Evolutionary conservation across 2,797 vertebrate species (phyloP).

Genomic region (Bovichtus variegatus): DNA sequence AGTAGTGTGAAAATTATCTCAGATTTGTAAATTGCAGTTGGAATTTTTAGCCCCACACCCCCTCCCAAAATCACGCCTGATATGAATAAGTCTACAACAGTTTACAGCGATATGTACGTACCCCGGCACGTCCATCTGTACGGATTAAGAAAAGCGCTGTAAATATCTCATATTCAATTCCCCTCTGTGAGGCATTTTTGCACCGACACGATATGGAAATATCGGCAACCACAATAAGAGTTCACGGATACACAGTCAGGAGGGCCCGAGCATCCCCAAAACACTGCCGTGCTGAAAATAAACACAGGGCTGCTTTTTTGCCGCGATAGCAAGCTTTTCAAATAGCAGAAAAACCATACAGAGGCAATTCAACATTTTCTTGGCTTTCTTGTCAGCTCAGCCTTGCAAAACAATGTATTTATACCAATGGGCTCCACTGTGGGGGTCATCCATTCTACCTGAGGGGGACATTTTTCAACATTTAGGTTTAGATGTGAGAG

Average conservation of each 20-base stretch:
- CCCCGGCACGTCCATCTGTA: slow-evolving; percentile 63
- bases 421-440: slow-evolving; percentile 54
- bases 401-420: slow-evolving; percentile 77
- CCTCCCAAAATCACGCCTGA: slow-evolving; percentile 59
- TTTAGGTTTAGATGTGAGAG: slow-evolving; percentile 76
- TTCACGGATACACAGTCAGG: slow-evolving; percentile 72
- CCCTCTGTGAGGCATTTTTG: slow-evolving; percentile 58
- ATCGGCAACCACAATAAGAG: slow-evolving; percentile 71
- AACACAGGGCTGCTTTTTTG: slow-evolving; percentile 56
- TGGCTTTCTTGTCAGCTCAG: slow-evolving; percentile 66
- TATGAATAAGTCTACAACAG: slow-evolving; percentile 74
- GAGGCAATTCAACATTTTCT: slow-evolving; percentile 65
- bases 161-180: slow-evolving; percentile 72
- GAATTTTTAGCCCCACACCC: slow-evolving; percentile 61
- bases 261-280: slow-evolving; percentile 51
- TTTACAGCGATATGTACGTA: slow-evolving; percentile 60
- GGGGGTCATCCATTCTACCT: slow-evolving; percentile 77
- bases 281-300: slow-evolving; percentile 70
- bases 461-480: slow-evolving; percentile 83
- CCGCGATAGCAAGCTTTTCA: slow-evolving; percentile 59
- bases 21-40: slow-evolving; percentile 78
- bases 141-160: slow-evolving; percentile 75
- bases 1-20: slow-evolving; percentile 76
- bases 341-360: slow-evolving; percentile 55
- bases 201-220: slow-evolving; percentile 67